Percentiles rank a stretch among this genome's conserved stretches.
Evolutionary conservation across 2,888 invertebrate species (phyloP).

Genomic region (Chaitophorus viminalis): DNA sequence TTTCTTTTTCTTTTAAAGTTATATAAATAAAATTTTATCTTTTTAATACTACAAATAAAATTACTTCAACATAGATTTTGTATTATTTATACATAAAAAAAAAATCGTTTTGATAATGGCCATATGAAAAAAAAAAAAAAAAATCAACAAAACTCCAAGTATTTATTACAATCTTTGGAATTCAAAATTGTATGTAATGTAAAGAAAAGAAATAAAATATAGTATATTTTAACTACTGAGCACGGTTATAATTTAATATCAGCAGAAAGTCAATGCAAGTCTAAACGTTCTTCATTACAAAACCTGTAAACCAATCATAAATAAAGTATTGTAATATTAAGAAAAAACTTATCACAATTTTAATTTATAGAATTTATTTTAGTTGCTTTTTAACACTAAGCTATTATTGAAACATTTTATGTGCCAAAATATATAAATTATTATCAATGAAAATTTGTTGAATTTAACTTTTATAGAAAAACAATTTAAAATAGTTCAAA

Average conservation of each 20-base stretch:
- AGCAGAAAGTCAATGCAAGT: conserved; percentile 42
- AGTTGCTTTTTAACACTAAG: too few relatives aligned
- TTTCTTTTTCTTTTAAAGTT: background rate
- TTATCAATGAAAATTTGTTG: too few relatives aligned
- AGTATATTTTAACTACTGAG: conserved; percentile 44
- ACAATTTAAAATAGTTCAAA: too few relatives aligned
- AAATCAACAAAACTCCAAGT: background rate
- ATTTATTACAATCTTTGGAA: conserved; percentile 30
- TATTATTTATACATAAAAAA: conserved; percentile 40
- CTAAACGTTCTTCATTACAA: conserved; percentile 49
- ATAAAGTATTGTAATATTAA: background rate
- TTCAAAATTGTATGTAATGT: conserved; percentile 19
- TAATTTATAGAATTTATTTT: too few relatives aligned
- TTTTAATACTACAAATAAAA: conserved; percentile 41
- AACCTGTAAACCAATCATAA: conserved; percentile 32
- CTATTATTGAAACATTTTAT: too few relatives aligned
- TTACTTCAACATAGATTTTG: conserved; percentile 12
- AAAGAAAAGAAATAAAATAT: conserved; percentile 36
- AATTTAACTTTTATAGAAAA: too few relatives aligned
- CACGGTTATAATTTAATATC: conserved; percentile 26
- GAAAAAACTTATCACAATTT: too few relatives aligned
- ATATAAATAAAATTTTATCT: conserved; percentile 19
- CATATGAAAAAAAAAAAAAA: background rate
- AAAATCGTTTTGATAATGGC: background rate
- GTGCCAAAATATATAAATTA: too few relatives aligned